Percentiles rank a stretch among this genome's conserved stretches.
phyloP scores from a whole-genome alignment of 2,113 vertebrate genomes.

The Gnathonemus longibarbis region DNA sequence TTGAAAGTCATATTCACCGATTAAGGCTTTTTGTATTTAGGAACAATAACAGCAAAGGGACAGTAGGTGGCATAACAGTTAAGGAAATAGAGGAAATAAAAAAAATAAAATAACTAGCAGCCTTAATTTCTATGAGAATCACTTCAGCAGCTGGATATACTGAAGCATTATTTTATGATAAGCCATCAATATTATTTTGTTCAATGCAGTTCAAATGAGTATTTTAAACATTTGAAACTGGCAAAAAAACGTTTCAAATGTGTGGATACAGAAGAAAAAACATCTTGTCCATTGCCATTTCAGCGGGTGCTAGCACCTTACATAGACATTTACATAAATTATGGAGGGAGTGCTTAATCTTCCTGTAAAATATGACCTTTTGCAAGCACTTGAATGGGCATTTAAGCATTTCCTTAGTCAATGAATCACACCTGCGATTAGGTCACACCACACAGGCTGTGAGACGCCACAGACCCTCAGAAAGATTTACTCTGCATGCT shows the following conservation, averaged over 20 bases:
- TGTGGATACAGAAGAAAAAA: background rate
- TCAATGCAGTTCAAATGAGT: background rate
- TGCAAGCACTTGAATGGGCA: slow-evolving; percentile 18
- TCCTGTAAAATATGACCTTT: slow-evolving; percentile 26
- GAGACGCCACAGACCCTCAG: background rate
- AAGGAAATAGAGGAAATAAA: background rate
- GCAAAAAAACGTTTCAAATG: background rate
- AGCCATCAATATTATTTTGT: background rate
- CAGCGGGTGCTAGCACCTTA: background rate
- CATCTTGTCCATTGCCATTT: background rate
- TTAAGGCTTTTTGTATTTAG: background rate
- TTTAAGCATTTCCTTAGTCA: slow-evolving; percentile 6
- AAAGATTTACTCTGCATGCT: background rate
- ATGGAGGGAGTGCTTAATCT: slow-evolving; percentile 17
- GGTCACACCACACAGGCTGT: background rate
- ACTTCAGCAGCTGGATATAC: background rate
- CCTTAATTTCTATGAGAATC: background rate
- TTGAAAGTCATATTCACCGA: background rate
- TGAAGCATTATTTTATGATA: background rate
- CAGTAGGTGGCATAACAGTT: background rate
- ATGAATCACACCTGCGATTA: slow-evolving; percentile 14
- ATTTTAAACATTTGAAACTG: background rate
- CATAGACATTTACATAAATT: slow-evolving; percentile 26
- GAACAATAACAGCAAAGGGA: background rate
- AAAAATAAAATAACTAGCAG: background rate